A percentile compares a stretch with the other conserved stretches of the same genome.
Conservation (phyloP, 2,113 vertebrate genomes). For the Paramormyrops kingsleyae region DNA sequence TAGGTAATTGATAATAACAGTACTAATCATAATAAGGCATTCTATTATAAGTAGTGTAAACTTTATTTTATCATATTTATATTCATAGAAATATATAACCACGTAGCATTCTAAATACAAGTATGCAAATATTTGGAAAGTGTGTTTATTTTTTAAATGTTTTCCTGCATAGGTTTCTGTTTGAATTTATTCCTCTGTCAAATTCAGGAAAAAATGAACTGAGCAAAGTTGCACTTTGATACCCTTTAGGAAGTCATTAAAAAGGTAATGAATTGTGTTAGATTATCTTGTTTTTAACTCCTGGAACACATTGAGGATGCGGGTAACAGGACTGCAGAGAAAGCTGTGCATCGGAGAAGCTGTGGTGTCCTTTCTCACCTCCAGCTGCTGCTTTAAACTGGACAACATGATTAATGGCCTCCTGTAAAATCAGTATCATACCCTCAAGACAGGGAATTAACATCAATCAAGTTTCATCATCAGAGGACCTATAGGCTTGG, state of each 20-base stretch:
- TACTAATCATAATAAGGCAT: background rate
- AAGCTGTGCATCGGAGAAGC: background rate
- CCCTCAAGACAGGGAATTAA: background rate
- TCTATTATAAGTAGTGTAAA: background rate
- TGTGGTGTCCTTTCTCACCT: background rate
- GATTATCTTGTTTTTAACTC: background rate
- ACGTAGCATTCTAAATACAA: background rate
- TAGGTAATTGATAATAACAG: background rate
- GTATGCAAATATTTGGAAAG: background rate
- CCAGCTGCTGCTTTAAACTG: background rate
- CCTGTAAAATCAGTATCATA: background rate
- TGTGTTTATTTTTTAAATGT: background rate
- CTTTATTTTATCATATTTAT: background rate
- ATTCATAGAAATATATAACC: background rate
- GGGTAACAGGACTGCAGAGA: background rate
- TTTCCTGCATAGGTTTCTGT: background rate
- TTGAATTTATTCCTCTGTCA: background rate
- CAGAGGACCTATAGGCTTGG: slow-evolving; percentile 8
- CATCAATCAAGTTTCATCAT: background rate
- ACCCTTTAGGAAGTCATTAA: background rate
- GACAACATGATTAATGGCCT: background rate
- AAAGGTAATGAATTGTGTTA: background rate
- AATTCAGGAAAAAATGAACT: background rate
- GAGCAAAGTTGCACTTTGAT: slow-evolving; percentile 6
- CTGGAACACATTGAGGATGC: background rate